A percentile compares a stretch with the other conserved stretches of the same genome.
Evolutionary conservation across 2,888 invertebrate genomes (phyloP).

Genomic region (Drosophila emarginata): DNA sequence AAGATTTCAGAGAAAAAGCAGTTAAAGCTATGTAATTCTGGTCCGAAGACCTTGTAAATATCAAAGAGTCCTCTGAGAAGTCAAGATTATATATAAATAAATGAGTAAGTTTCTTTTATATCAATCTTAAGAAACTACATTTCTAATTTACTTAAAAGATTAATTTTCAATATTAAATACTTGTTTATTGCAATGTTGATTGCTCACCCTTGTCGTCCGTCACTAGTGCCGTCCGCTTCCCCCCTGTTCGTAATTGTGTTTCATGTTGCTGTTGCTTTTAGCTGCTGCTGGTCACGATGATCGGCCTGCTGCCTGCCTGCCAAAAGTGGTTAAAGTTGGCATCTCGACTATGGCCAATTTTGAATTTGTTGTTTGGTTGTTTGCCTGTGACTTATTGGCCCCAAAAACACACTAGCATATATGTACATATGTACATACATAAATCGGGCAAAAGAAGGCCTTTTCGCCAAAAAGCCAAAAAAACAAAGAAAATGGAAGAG

Average conservation of each 20-base stretch:
- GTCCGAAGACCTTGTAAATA: no score
- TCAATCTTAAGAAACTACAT: no score
- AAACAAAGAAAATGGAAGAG: background rate
- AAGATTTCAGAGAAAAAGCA: no score
- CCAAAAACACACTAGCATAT: slow-evolving; percentile 45
- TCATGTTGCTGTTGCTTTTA: background rate
- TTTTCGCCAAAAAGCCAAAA: background rate
- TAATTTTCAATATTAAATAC: background rate
- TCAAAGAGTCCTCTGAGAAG: no score
- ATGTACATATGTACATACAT: slow-evolving; percentile 18
- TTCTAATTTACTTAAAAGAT: background rate
- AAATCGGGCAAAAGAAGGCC: background rate
- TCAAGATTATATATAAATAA: no score
- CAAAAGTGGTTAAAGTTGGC: slow-evolving; percentile 59
- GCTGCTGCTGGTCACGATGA: slow-evolving; percentile 43
- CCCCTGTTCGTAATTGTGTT: background rate
- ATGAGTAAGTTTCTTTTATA: no score
- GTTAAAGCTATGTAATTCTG: no score
- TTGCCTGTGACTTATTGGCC: slow-evolving; percentile 67
- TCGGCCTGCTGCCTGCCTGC: slow-evolving; percentile 48
- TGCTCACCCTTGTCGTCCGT: background rate
- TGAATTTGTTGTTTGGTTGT: slow-evolving; percentile 41
- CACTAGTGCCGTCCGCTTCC: background rate
- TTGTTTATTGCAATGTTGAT: background rate
- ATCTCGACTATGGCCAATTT: slow-evolving; percentile 72